phyloP scores from a whole-genome alignment of 2,888 invertebrate species.

The Oligia strigilis region DNA sequence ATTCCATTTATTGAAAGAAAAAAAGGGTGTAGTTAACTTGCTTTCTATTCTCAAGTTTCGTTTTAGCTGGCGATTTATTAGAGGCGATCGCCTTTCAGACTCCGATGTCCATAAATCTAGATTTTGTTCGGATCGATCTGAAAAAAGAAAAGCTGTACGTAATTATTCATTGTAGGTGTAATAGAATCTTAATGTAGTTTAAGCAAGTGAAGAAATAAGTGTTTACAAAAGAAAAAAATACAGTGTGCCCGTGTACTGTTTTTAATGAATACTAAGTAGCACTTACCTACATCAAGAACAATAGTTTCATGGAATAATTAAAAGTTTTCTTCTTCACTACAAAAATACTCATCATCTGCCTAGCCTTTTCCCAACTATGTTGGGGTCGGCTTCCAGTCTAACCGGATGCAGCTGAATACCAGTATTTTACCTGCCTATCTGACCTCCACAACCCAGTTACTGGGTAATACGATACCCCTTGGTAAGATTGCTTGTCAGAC shows the following conservation, averaged over 20 bases:
- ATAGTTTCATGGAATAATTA: background rate
- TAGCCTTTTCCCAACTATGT: too few species aligned
- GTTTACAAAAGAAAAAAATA: background rate
- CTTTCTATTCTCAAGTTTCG: constrained; percentile 54
- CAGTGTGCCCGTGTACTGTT: background rate
- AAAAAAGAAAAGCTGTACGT: background rate
- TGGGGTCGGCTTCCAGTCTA: too few species aligned
- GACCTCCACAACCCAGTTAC: too few species aligned
- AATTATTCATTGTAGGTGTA: background rate
- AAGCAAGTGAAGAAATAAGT: background rate
- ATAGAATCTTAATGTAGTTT: background rate
- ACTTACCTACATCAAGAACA: background rate
- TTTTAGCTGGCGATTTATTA: constrained; percentile 59
- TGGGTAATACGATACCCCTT: too few species aligned
- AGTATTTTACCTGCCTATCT: too few species aligned
- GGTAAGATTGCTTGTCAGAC: too few species aligned
- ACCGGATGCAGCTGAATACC: too few species aligned
- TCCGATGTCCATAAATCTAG: constrained; percentile 50
- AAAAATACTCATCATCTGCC: background rate
- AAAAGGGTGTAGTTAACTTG: constrained; percentile 44
- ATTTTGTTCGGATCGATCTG: constrained; percentile 10
- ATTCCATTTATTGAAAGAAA: constrained; percentile 30
- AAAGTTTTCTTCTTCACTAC: background rate
- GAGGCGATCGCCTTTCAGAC: constrained; percentile 48
- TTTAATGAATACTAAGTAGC: background rate